A percentile compares a stretch with the other conserved stretches of the same genome.
Conservation (phyloP, 2,888 invertebrate species). For the Trichacis sp. region DNA sequence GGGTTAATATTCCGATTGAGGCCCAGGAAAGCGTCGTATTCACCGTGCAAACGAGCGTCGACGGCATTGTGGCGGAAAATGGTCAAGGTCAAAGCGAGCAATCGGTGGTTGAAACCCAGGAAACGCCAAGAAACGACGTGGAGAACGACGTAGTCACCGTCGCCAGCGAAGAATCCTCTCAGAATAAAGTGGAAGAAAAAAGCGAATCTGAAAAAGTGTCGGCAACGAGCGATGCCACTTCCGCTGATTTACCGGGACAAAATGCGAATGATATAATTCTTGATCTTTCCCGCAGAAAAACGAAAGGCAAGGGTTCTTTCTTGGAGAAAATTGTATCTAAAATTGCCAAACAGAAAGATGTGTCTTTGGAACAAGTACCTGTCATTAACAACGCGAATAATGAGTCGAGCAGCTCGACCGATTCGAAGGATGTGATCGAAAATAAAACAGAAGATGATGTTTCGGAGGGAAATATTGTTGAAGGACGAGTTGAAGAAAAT, state of each 20-base stretch:
- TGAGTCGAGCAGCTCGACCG: constrained; percentile 52
- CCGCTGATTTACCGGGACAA: background rate
- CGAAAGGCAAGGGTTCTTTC: constrained; percentile 64
- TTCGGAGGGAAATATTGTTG: background rate
- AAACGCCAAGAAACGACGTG: background rate
- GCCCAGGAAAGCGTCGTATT: constrained; percentile 60
- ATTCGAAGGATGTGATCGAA: background rate
- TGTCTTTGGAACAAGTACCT: constrained; percentile 42
- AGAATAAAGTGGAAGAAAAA: constrained; percentile 16
- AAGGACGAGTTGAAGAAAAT: background rate
- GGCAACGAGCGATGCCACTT: background rate
- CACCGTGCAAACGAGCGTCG: constrained; percentile 58
- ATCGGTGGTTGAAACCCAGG: constrained; percentile 12
- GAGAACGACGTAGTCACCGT: background rate
- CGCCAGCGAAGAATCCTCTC: background rate
- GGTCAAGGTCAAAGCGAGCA: constrained; percentile 43
- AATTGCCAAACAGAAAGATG: constrained; percentile 65
- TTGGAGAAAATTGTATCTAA: constrained; percentile 66
- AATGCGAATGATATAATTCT: constrained; percentile 62
- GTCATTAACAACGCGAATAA: constrained; percentile 51
- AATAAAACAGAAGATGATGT: no score
- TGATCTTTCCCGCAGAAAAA: constrained; percentile 62
- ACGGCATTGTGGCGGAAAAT: constrained; percentile 44
- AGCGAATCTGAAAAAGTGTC: background rate
- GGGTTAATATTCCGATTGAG: constrained; percentile 63